phyloP scores from a whole-genome alignment of 2,797 vertebrate species.

The Eleutherodactylus coqui region DNA sequence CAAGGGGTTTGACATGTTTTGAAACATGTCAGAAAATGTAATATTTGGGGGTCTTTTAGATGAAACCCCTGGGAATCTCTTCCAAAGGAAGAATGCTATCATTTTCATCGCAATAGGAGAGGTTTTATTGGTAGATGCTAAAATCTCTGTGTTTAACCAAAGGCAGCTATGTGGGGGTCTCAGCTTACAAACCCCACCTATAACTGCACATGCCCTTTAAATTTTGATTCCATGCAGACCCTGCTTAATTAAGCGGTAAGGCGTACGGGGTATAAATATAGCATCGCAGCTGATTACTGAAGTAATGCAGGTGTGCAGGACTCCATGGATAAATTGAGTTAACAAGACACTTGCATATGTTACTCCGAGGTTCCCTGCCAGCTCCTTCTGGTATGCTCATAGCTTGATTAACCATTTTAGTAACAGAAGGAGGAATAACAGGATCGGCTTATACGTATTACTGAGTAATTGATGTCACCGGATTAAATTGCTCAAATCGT shows the following conservation, averaged over 20 bases:
- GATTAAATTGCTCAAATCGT: background rate
- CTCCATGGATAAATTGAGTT: conserved; percentile 10
- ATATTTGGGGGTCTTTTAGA: too few relatives aligned
- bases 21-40: too few relatives aligned
- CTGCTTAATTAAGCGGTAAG: background rate
- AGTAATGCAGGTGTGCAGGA: background rate
- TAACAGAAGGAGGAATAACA: background rate
- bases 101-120: background rate
- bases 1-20: too few relatives aligned
- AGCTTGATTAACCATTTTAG: background rate
- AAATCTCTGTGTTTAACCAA: background rate
- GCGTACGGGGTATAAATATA: background rate
- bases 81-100: background rate
- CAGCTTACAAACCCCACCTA: background rate
- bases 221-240: background rate
- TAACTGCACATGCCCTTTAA: background rate
- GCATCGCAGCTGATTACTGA: background rate
- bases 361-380: background rate
- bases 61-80: too few relatives aligned
- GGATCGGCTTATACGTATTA: background rate
- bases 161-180: background rate
- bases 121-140: background rate
- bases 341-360: conserved; percentile 31
- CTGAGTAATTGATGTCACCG: background rate
- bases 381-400: background rate